Evolutionary conservation across 2,888 invertebrate genomes (phyloP).

Genomic region (Endotricha flammealis): DNA sequence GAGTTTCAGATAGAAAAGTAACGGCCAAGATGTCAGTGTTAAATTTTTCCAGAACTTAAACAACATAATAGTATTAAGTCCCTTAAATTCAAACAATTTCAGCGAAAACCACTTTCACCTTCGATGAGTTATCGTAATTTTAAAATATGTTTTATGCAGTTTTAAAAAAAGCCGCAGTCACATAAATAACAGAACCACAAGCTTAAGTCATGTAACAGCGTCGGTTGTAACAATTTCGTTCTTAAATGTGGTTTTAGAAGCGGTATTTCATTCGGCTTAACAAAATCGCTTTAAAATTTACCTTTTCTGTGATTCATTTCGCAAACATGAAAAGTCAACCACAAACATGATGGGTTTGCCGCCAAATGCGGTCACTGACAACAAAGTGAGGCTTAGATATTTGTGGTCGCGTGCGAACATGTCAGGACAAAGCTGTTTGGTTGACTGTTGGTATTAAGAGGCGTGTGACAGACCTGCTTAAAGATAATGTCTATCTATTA

Average conservation of each 20-base stretch:
- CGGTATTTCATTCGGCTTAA: neutral
- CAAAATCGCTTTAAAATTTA: constrained; percentile 8
- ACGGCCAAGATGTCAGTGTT: too few species aligned
- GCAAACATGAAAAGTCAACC: constrained; percentile 16
- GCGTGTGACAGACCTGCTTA: neutral
- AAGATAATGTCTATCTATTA: neutral
- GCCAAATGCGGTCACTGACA: constrained; percentile 19
- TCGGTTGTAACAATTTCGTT: constrained; percentile 2
- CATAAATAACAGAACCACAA: too few species aligned
- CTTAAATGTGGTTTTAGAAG: constrained; percentile 6
- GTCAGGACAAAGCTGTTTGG: constrained; percentile 8
- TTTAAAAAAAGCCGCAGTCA: too few species aligned
- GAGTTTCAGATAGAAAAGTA: too few species aligned
- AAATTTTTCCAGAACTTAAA: too few species aligned
- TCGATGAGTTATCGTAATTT: too few species aligned
- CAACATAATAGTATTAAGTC: too few species aligned
- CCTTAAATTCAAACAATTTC: too few species aligned
- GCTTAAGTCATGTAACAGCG: neutral
- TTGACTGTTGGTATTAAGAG: constrained; percentile 4
- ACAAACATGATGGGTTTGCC: constrained; percentile 15
- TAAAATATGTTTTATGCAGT: too few species aligned
- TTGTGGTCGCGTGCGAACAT: constrained; percentile 16
- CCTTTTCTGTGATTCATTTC: constrained; percentile 18
- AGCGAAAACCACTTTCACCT: too few species aligned
- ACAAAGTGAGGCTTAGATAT: constrained; percentile 20